A percentile compares a stretch with the other conserved stretches of the same genome.
phyloP scores from a whole-genome alignment of 2,888 invertebrate genomes.

The Microdon myrmicae region DNA sequence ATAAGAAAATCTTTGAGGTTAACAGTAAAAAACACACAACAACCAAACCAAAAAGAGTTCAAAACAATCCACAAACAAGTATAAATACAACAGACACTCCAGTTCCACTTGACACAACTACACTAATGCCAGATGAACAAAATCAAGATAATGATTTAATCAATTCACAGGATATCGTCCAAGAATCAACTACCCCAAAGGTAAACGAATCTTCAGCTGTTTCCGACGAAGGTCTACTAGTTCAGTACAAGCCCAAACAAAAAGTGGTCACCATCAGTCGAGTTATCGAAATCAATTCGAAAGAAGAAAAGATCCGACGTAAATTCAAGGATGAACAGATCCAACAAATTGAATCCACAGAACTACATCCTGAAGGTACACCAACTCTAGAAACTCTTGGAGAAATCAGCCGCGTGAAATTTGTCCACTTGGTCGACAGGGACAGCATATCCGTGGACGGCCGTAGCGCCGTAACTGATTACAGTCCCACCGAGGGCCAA shows the following conservation, averaged over 20 bases:
- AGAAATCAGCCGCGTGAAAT: slow-evolving; percentile 75
- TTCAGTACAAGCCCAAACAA: slow-evolving; percentile 62
- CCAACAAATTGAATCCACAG: slow-evolving; percentile 69
- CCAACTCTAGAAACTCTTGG: slow-evolving; percentile 75
- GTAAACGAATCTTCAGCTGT: slow-evolving; percentile 54
- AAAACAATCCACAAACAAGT: slow-evolving; percentile 55
- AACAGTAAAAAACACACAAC: slow-evolving; percentile 67
- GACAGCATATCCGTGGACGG: slow-evolving; percentile 63
- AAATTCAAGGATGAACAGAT: slow-evolving; percentile 69
- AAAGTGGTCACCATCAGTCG: slow-evolving; percentile 77
- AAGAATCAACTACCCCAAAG: slow-evolving; percentile 51
- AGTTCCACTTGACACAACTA: slow-evolving; percentile 26
- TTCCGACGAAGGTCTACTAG: slow-evolving; percentile 59
- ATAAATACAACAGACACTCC: slow-evolving; percentile 43
- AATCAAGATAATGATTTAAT: slow-evolving; percentile 53
- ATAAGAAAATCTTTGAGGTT: slow-evolving; percentile 69
- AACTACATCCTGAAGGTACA: slow-evolving; percentile 71
- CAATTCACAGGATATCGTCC: slow-evolving; percentile 46
- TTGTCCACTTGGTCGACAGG: slow-evolving; percentile 73
- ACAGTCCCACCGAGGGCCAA: slow-evolving; percentile 62
- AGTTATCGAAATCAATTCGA: slow-evolving; percentile 76
- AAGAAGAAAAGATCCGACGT: slow-evolving; percentile 71
- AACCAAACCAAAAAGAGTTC: slow-evolving; percentile 56
- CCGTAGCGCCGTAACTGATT: slow-evolving; percentile 66
- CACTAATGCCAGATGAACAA: slow-evolving; percentile 55